Conservation (phyloP, 2,113 vertebrate species). For the Balaeniceps rex region DNA sequence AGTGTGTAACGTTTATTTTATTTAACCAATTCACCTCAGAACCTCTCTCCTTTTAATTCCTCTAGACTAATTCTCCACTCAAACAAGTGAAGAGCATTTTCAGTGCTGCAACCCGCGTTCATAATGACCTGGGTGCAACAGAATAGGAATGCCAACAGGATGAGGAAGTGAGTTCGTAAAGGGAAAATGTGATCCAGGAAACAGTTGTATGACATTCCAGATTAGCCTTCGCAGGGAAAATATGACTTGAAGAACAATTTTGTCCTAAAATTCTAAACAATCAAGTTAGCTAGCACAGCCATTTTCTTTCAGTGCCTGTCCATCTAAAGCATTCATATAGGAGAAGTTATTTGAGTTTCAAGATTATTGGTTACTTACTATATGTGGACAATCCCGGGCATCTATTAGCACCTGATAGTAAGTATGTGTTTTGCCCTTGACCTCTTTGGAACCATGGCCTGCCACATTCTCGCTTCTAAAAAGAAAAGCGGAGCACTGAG, state of each 20-base stretch:
- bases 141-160: neutral
- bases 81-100: neutral
- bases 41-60: neutral
- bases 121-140: neutral
- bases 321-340: neutral
- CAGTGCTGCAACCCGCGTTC: neutral
- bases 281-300: neutral
- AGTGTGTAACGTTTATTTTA: accelerated
- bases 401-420: conserved; percentile 98
- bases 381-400: conserved; percentile 93
- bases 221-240: neutral
- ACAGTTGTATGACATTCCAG: neutral
- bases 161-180: neutral
- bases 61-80: neutral
- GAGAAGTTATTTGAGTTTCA: neutral
- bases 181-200: neutral
- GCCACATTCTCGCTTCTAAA: conserved; percentile 77
- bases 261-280: neutral
- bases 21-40: neutral
- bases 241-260: neutral
- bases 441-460: conserved; percentile 91
- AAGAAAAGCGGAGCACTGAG: neutral
- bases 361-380: conserved; percentile 79
- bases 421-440: conserved; percentile 96
- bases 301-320: neutral